Percentiles rank a stretch among this genome's conserved stretches.
Evolutionary conservation across 2,888 invertebrate genomes (phyloP).

Genomic region (Geotrupes spiniger): DNA sequence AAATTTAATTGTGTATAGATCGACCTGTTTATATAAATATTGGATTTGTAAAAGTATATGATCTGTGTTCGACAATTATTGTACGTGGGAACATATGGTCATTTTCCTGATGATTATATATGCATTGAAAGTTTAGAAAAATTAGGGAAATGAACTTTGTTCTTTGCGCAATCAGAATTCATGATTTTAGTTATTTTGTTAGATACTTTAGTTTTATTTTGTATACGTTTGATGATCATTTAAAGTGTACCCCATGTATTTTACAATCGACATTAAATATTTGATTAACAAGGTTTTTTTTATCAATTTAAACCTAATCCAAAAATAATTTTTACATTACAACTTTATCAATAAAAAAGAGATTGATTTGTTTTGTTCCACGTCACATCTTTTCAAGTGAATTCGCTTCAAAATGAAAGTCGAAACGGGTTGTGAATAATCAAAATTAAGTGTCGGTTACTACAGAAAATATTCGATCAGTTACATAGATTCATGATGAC

Average conservation of each 20-base stretch:
- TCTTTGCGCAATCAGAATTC: background rate
- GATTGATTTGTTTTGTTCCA: no score
- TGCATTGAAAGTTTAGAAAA: background rate
- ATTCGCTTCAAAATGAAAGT: no score
- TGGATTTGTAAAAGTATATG: background rate
- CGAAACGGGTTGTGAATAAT: no score
- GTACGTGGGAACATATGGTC: conserved; percentile 5
- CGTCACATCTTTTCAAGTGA: no score
- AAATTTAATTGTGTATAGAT: background rate
- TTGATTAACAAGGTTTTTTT: conserved; percentile 16
- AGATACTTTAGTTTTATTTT: conserved; percentile 15
- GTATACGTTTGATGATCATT: conserved; percentile 17
- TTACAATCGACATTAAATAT: conserved; percentile 25
- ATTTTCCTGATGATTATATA: conserved; percentile 1
- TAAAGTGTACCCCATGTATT: conserved; percentile 23
- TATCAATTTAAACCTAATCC: no score
- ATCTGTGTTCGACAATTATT: background rate
- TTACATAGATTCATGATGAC: no score
- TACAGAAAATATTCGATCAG: no score
- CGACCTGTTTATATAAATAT: conserved; percentile 2
- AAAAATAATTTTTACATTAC: no score
- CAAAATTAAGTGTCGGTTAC: no score
- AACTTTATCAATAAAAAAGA: background rate
- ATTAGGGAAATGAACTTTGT: conserved; percentile 1
- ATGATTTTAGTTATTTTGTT: conserved; percentile 21